Conservation (phyloP, 2,797 vertebrate genomes). For the Acipenser oxyrinchus region DNA sequence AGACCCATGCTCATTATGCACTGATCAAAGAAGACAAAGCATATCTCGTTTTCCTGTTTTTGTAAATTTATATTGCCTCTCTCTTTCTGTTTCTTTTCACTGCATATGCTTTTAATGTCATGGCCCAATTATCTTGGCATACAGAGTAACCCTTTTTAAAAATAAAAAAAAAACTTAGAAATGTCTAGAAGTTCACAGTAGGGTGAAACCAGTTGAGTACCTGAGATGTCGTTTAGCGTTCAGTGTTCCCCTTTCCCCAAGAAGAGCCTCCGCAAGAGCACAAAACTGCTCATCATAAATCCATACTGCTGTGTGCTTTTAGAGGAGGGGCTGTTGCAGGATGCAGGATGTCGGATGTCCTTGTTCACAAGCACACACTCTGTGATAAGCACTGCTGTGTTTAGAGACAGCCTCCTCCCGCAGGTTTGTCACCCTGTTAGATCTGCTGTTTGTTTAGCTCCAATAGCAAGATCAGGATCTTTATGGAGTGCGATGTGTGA, state of each 20-base stretch:
- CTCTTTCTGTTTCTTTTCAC: conserved; percentile 9
- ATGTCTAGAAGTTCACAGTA: conserved; percentile 6
- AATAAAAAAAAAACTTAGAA: no score
- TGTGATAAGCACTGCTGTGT: no score
- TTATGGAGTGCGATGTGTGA: no score
- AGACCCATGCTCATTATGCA: conserved; percentile 37
- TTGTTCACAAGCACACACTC: no score
- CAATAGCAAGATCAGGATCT: no score
- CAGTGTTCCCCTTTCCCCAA: neutral
- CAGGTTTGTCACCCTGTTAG: no score
- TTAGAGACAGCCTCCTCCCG: no score
- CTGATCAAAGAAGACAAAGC: conserved; percentile 36
- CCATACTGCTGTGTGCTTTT: neutral
- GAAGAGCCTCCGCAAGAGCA: no score
- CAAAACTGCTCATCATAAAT: neutral
- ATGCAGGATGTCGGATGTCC: no score
- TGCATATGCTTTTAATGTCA: conserved; percentile 36
- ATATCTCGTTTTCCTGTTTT: conserved; percentile 11
- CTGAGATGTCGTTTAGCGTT: conserved; percentile 17
- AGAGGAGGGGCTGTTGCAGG: no score
- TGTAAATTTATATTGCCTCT: conserved; percentile 35
- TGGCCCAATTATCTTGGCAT: conserved; percentile 1
- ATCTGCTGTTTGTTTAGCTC: no score
- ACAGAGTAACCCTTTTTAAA: neutral
- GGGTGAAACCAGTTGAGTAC: conserved; percentile 16